Conservation (phyloP, 2,797 vertebrate species). For the Aulostomus chinensis region DNA sequence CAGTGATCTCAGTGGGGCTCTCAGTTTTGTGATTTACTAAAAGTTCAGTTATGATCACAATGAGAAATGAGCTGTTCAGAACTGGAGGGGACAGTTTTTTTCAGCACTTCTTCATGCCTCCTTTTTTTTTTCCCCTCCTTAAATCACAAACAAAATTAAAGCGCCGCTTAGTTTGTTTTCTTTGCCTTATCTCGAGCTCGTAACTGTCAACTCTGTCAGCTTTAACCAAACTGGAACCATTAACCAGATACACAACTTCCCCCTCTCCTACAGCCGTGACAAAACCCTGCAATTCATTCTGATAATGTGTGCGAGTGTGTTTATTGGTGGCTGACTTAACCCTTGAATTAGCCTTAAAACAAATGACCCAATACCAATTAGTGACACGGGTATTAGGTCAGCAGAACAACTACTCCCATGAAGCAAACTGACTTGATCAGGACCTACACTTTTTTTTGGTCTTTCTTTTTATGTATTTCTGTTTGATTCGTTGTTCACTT, state of each 20-base stretch:
- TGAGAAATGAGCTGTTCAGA: too few species aligned
- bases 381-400: constrained; percentile 58
- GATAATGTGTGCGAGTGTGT: constrained; percentile 1
- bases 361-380: constrained; percentile 61
- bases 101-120: too few species aligned
- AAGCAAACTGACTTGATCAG: too few species aligned
- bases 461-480: too few species aligned
- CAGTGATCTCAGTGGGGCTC: constrained; percentile 1
- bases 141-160: background rate
- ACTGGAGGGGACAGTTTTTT: too few species aligned
- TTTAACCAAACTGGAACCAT: constrained; percentile 64
- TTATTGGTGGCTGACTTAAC: constrained; percentile 28
- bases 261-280: constrained; percentile 4
- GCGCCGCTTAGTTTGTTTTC: constrained; percentile 60
- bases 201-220: constrained; percentile 53
- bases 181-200: constrained; percentile 57
- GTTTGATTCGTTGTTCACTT: too few species aligned
- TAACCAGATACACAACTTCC: constrained; percentile 59
- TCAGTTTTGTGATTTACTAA: too few species aligned
- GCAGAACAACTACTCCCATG: constrained; percentile 52
- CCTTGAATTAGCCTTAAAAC: constrained; percentile 45
- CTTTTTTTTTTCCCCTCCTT: too few species aligned
- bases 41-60: too few species aligned
- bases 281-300: constrained; percentile 25
- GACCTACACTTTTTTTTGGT: too few species aligned